Conservation (phyloP, 2,888 invertebrate species). For the Drosophila kanekoi region DNA sequence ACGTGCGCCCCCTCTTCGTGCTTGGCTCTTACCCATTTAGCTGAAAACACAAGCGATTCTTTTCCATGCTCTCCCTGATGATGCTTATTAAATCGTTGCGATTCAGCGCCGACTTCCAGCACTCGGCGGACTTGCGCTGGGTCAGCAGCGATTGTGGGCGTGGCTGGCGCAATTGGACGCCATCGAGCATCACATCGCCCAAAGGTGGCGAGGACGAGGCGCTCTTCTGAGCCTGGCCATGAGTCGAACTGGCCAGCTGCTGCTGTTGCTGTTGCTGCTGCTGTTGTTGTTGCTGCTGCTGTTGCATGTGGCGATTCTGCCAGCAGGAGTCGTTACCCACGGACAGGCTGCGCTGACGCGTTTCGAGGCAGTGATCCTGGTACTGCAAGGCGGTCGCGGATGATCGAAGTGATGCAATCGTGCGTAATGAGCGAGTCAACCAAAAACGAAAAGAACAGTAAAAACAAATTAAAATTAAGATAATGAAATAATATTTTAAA, state of each 20-base stretch:
- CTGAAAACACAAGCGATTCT: slow-evolving; percentile 94
- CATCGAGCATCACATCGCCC: slow-evolving; percentile 76
- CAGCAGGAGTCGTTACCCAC: slow-evolving; percentile 85
- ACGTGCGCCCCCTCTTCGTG: background rate
- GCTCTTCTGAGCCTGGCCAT: slow-evolving; percentile 54
- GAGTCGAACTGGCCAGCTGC: slow-evolving; percentile 23
- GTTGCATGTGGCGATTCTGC: slow-evolving; percentile 81
- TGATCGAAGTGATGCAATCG: slow-evolving; percentile 39
- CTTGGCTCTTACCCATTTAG: slow-evolving; percentile 88
- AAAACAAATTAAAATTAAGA: slow-evolving; percentile 52
- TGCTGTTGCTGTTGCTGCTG: slow-evolving; percentile 37
- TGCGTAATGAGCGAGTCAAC: slow-evolving; percentile 63
- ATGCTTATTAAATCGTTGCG: slow-evolving; percentile 93
- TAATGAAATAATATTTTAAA: slow-evolving; percentile 41
- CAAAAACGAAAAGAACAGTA: slow-evolving; percentile 58
- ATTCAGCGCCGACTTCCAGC: slow-evolving; percentile 90
- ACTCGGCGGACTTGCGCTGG: slow-evolving; percentile 85
- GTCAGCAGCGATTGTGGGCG: slow-evolving; percentile 61
- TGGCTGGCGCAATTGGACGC: slow-evolving; percentile 82
- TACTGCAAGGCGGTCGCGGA: slow-evolving; percentile 64
- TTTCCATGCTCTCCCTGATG: slow-evolving; percentile 96
- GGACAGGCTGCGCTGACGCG: slow-evolving; percentile 84
- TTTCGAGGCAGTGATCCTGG: slow-evolving; percentile 84
- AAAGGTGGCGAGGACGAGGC: slow-evolving; percentile 66
- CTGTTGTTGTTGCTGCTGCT: slow-evolving; percentile 53